These are phyloP conservation scores for Drosophila nigricruria DNA, from an alignment of 2,888 invertebrate genomes.

Conservation along the genomic window DNA sequence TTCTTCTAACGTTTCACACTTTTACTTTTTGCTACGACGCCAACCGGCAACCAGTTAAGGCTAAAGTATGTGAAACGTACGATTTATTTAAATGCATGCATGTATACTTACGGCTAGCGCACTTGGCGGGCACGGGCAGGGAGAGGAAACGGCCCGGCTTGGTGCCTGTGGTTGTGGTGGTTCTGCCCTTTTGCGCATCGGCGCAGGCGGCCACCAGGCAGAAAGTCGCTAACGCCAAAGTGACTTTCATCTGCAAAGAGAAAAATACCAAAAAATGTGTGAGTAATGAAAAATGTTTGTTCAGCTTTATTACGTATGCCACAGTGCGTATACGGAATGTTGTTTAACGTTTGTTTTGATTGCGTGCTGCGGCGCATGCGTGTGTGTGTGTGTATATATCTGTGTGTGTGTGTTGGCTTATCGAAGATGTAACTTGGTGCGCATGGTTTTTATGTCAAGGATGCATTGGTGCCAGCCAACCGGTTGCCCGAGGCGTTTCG, in stretches of 20 bases:
- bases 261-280: slow-evolving; percentile 9
- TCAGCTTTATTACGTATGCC: neutral
- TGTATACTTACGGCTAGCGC: slow-evolving; percentile 92
- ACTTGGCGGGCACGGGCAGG: slow-evolving; percentile 92
- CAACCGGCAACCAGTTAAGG: slow-evolving; percentile 20
- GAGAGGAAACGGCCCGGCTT: slow-evolving; percentile 94
- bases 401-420: slow-evolving; percentile 31
- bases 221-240: slow-evolving; percentile 87
- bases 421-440: slow-evolving; percentile 71
- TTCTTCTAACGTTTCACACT: slow-evolving; percentile 63
- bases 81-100: neutral
- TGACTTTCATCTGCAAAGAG: slow-evolving; percentile 89
- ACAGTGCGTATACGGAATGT: slow-evolving; percentile 69
- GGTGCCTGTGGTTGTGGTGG: slow-evolving; percentile 87
- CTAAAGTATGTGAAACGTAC: slow-evolving; percentile 12
- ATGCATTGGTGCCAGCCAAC: slow-evolving; percentile 81
- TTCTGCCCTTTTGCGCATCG: slow-evolving; percentile 87
- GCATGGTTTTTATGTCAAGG: slow-evolving; percentile 84
- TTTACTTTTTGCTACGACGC: slow-evolving; percentile 65
- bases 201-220: slow-evolving; percentile 87
- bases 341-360: slow-evolving; percentile 54
- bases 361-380: slow-evolving; percentile 14
- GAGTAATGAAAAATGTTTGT: slow-evolving; percentile 1
- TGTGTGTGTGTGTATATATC: slow-evolving; percentile 2
- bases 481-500: slow-evolving; percentile 79